phyloP scores from a whole-genome alignment of 2,797 vertebrate genomes.

The Phoeniculus purpureus region DNA sequence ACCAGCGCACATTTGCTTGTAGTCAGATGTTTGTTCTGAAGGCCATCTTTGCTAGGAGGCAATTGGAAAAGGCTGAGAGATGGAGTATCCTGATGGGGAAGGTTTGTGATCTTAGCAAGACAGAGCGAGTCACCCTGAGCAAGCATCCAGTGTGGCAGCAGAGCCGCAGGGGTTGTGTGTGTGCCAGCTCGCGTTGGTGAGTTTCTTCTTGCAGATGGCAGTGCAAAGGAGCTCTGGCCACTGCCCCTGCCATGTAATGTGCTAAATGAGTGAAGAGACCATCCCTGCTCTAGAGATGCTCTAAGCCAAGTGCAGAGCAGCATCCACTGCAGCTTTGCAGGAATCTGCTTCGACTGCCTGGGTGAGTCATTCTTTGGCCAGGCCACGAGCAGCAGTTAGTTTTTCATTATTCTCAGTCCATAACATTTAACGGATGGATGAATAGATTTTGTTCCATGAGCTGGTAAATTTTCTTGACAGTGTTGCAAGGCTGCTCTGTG shows the following conservation, averaged over 20 bases:
- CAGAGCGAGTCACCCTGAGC: not conserved
- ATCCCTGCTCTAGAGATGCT: not conserved
- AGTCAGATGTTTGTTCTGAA: not conserved
- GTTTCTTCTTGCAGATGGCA: not conserved
- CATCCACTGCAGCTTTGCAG: conserved; percentile 13
- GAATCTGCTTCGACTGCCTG: conserved; percentile 38
- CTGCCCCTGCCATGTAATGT: not conserved
- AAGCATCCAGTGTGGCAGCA: accelerated
- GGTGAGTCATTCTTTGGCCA: conserved; percentile 53
- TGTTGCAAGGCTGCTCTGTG: conserved; percentile 38
- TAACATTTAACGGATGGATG: conserved; percentile 39
- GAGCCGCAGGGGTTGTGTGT: not conserved
- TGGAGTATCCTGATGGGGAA: not conserved
- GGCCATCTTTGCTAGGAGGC: not conserved
- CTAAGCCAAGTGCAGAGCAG: conserved; percentile 1
- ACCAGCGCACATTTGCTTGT: not conserved
- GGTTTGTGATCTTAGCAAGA: not conserved
- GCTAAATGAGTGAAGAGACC: not conserved
- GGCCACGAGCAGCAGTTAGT: not conserved
- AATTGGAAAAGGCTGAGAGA: not conserved
- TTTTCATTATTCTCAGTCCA: conserved; percentile 43
- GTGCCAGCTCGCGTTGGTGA: not conserved
- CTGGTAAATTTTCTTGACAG: conserved; percentile 62
- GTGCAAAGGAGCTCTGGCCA: accelerated
- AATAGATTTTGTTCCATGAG: conserved; percentile 25